These are phyloP conservation scores for Pangasianodon gigas DNA, from an alignment of 2,113 vertebrate species.

Conservation along the genomic window DNA sequence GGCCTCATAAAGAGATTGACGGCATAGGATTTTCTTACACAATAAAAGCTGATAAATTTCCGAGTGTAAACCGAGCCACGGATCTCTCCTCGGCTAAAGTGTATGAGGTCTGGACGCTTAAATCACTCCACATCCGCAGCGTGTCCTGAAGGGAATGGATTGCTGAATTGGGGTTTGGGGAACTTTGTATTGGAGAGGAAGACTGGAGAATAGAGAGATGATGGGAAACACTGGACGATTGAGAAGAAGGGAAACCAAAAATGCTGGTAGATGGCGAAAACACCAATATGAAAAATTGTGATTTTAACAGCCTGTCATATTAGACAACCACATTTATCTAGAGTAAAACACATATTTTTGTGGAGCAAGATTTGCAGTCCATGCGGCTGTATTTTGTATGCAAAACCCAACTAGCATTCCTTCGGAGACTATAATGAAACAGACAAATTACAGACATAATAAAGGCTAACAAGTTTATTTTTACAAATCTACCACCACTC, in stretches of 20 bases:
- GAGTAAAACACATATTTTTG: background rate
- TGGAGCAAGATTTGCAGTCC: background rate
- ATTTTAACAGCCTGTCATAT: constrained; percentile 21
- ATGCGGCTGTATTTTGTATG: background rate
- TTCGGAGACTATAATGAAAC: background rate
- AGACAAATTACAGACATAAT: background rate
- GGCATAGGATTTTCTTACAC: constrained; percentile 28
- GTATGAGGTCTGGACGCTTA: constrained; percentile 16
- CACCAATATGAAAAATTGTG: constrained; percentile 19
- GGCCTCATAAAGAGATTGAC: constrained; percentile 37
- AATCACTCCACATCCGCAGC: constrained; percentile 37
- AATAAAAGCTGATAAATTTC: constrained; percentile 39
- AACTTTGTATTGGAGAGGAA: constrained; percentile 38
- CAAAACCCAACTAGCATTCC: background rate
- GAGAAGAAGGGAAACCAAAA: constrained; percentile 8
- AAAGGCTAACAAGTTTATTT: background rate
- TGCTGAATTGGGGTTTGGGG: constrained; percentile 21
- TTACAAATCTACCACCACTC: background rate
- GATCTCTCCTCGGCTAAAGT: background rate
- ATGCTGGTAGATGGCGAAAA: constrained; percentile 1
- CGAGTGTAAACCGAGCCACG: constrained; percentile 17
- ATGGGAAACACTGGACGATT: background rate
- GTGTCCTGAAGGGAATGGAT: constrained; percentile 16
- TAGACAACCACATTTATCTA: constrained; percentile 11
- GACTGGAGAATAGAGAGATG: constrained; percentile 7